Evolutionary conservation across 1,140 invertebrate genomes (phyloP).

Genomic region (Ectropis grisescens): DNA sequence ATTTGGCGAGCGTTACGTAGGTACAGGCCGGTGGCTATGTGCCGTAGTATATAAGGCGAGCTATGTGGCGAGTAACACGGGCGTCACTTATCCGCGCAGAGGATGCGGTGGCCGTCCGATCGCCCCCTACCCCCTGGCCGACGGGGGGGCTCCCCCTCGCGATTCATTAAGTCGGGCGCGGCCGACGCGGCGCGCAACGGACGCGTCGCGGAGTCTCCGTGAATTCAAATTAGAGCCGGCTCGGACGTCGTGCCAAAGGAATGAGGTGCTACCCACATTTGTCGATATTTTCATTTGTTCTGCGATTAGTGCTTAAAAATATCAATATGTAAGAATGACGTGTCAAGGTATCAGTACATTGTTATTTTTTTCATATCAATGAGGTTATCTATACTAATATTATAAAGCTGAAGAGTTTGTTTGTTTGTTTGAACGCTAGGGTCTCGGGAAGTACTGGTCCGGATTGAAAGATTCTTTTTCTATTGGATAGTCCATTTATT

Average conservation of each 20-base stretch:
- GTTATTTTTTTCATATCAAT: no score
- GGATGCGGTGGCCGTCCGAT: constrained; percentile 63
- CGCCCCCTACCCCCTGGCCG: constrained; percentile 28
- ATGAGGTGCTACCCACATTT: constrained; percentile 15
- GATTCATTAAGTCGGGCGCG: constrained; percentile 69
- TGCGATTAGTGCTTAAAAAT: no score
- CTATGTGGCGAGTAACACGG: constrained; percentile 55
- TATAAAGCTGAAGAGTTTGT: no score
- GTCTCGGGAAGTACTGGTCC: no score
- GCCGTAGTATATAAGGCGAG: constrained; percentile 54
- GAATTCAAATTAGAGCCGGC: constrained; percentile 66
- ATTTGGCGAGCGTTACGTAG: constrained; percentile 66
- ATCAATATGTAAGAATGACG: no score
- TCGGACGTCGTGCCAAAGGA: constrained; percentile 59
- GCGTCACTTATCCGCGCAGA: constrained; percentile 67
- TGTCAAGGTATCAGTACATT: no score
- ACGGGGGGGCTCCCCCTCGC: constrained; percentile 34
- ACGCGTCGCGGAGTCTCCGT: constrained; percentile 65
- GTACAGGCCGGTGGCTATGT: constrained; percentile 57
- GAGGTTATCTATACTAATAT: no score
- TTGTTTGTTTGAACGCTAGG: no score
- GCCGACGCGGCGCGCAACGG: constrained; percentile 60
- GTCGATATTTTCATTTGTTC: no score
- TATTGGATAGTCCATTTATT: no score
- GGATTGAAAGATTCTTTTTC: no score